Evolutionary conservation across 2,797 vertebrate genomes (phyloP), one percentile per base, ranked within the genome.

Genomic region (Enteromius viviparus): DNA sequence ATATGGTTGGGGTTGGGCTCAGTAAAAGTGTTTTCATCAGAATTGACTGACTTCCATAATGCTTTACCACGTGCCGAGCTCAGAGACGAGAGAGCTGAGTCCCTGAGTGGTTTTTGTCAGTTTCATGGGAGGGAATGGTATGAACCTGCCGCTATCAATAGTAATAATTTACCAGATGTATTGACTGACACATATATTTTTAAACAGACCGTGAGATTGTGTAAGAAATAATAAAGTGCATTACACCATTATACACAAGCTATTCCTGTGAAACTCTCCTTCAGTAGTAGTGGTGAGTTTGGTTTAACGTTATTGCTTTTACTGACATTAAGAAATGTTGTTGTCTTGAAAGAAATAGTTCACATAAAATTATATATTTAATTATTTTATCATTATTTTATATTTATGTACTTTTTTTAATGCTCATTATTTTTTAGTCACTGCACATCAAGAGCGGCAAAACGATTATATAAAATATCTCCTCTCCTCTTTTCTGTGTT

Each of bases 111-210:
- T 53, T 47, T 76, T 72, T 53, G 47, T 82, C 55, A 77, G 76
- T 55, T 78, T 34, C 26, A 66, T 65, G 37, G 40, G 34, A 12
- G 51, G 58, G 42, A 78, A 74, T 78, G 15, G 9, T 55, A 62
- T 82, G 47, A 82, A 32, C 58, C 60, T 10, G 71, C 23, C 58
- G 66, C 45, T 78, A 78, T 76, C 71, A 65, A 72, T 55, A 23
- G 45, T 45, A 72, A 78, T 66, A 68, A 74, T 76, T 82, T 82
- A 85, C 47, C 32, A 81, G 23, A 64, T 47, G 51, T 40, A 77
- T 76, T 70, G 65, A 47, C 75, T 79, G n/a, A 69, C 42, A 45
- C 58, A 32, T 77, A 40, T 76, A 53, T 64, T 55, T 79, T 66
- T 64, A 62, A 79, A 79, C 23, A 45, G 58, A 64, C n/a, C 17